A percentile compares a stretch with the other conserved stretches of the same genome.
Conservation (phyloP, 2,113 vertebrate genomes). For the Lipotes vexillifer region DNA sequence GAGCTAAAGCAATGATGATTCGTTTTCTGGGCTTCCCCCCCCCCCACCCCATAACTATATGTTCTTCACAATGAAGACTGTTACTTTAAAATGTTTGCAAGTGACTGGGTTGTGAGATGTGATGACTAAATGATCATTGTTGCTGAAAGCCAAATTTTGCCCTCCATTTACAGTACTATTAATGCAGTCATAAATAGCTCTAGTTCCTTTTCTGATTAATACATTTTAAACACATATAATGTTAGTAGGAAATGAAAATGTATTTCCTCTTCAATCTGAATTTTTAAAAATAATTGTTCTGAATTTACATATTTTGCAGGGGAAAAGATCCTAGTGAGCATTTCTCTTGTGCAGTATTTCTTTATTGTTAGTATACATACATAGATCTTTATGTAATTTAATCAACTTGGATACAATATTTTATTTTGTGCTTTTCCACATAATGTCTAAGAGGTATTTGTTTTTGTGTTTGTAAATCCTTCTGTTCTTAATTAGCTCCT, state of each 20-base stretch:
- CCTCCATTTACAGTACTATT: conserved; percentile 42
- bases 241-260: conserved; percentile 9
- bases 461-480: conserved; percentile 49
- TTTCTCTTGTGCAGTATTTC: conserved; percentile 28
- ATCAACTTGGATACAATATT: not conserved
- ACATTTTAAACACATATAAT: conserved; percentile 1
- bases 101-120: conserved; percentile 58
- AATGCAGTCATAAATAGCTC: conserved; percentile 45
- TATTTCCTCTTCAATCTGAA: not conserved
- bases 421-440: conserved; percentile 29
- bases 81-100: conserved; percentile 62
- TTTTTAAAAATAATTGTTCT: not conserved
- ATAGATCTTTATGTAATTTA: conserved; percentile 35
- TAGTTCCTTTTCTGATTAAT: conserved; percentile 49
- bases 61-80: conserved; percentile 59
- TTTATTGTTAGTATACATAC: conserved; percentile 15
- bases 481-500: conserved; percentile 26
- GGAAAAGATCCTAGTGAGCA: not conserved
- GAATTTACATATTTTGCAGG: conserved; percentile 14
- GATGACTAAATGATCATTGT: conserved; percentile 54
- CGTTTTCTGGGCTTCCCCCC: conserved; percentile 37
- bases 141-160: conserved; percentile 38
- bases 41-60: conserved; percentile 6
- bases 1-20: conserved; percentile 66
- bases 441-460: not conserved